Evolutionary conservation across 2,113 vertebrate species (phyloP).

Genomic region (Lepus timidus): DNA sequence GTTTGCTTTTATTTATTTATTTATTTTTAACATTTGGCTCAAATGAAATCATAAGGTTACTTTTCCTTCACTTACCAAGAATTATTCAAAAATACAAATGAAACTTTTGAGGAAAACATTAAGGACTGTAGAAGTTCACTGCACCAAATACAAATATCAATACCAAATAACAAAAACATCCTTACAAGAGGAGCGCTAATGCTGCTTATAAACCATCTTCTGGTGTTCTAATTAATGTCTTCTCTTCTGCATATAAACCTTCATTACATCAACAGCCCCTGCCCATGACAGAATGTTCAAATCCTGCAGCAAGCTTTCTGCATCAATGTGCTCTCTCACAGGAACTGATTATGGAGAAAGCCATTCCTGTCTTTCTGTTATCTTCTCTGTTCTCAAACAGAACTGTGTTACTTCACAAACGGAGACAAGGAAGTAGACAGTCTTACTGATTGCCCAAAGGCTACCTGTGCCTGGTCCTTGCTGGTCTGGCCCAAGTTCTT

Average conservation of each 20-base stretch:
- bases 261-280: neutral
- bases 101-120: neutral
- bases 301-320: neutral
- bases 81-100: neutral
- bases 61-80: neutral
- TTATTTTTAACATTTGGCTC: neutral
- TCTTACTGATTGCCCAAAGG: neutral
- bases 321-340: neutral
- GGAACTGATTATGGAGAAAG: neutral
- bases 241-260: neutral
- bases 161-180: neutral
- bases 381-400: neutral
- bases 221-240: neutral
- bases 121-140: neutral
- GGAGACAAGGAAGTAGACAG: neutral
- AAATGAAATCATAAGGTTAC: conserved; percentile 12
- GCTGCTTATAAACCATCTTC: neutral
- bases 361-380: neutral
- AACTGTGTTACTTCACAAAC: neutral
- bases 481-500: neutral
- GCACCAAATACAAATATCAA: neutral
- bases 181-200: neutral
- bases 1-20: neutral
- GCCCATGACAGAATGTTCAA: neutral
- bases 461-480: neutral